A percentile compares a stretch with the other conserved stretches of the same genome.
Evolutionary conservation across 2,888 invertebrate genomes (phyloP).

Genomic region (Aporophyla lueneburgensis): DNA sequence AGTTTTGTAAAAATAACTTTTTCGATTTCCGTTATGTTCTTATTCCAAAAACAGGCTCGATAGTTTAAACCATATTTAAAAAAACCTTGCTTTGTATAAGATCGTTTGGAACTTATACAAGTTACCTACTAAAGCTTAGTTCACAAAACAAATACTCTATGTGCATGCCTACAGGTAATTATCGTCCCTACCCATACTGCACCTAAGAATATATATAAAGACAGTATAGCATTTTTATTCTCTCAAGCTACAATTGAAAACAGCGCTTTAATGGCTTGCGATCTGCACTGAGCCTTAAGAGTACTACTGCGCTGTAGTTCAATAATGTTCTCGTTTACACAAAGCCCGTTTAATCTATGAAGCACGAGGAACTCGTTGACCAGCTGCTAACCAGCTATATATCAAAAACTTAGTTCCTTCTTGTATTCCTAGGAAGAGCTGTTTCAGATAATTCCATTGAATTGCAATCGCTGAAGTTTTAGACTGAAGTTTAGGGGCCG

Average conservation of each 20-base stretch:
- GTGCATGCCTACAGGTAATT: not conserved
- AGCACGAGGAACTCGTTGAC: conserved; percentile 21
- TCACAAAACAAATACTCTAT: not conserved
- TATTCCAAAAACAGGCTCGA: no score
- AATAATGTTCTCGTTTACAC: conserved; percentile 36
- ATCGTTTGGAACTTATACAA: not conserved
- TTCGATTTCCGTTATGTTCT: no score
- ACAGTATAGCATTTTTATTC: not conserved
- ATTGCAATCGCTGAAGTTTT: conserved; percentile 46
- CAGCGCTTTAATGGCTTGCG: conserved; percentile 7
- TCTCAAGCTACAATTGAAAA: conserved; percentile 10
- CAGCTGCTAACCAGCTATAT: conserved; percentile 48
- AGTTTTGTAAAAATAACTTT: no score
- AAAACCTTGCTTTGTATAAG: not conserved
- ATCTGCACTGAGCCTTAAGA: conserved; percentile 13
- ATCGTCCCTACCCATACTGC: no score
- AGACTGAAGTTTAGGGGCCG: conserved; percentile 23
- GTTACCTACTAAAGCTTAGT: not conserved
- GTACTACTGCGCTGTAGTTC: conserved; percentile 16
- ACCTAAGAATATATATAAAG: no score
- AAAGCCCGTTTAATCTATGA: conserved; percentile 55
- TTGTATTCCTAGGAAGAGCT: conserved; percentile 31
- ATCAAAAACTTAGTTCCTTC: conserved; percentile 46
- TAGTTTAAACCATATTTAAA: no score
- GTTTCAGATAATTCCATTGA: conserved; percentile 50